Percentiles rank a stretch among this genome's conserved stretches.
phyloP scores from a whole-genome alignment of 2,113 vertebrate species.

The Forbesichthys papilliferus region DNA sequence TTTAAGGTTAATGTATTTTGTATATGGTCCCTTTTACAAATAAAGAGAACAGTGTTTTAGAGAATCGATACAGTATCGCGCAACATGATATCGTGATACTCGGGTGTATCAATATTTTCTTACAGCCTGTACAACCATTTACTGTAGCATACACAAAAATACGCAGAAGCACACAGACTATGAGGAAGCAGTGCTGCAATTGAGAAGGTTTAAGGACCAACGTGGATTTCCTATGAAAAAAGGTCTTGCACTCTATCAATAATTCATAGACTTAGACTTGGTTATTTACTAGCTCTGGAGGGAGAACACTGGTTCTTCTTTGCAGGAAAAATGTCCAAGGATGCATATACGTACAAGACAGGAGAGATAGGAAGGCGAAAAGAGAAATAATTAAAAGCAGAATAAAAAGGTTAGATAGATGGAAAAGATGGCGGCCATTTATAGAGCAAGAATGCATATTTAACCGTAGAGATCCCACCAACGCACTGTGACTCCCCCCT shows the following conservation, averaged over 20 bases:
- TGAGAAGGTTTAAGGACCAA: slow-evolving; percentile 48
- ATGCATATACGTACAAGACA: slow-evolving; percentile 20
- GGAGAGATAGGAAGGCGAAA: slow-evolving; percentile 15
- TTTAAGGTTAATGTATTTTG: too few species aligned
- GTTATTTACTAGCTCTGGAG: slow-evolving; percentile 64
- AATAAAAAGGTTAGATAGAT: slow-evolving; percentile 25
- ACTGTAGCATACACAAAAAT: slow-evolving; percentile 14
- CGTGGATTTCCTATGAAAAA: slow-evolving; percentile 43
- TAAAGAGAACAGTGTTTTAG: too few species aligned
- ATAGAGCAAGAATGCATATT: slow-evolving; percentile 45
- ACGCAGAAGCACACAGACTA: neutral
- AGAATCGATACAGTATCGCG: too few species aligned
- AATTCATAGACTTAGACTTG: slow-evolving; percentile 58
- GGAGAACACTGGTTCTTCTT: slow-evolving; percentile 51
- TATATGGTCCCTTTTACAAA: too few species aligned
- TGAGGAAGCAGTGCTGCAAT: slow-evolving; percentile 28
- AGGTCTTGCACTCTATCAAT: slow-evolving; percentile 58
- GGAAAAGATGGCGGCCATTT: slow-evolving; percentile 37
- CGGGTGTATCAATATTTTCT: too few species aligned
- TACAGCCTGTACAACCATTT: neutral
- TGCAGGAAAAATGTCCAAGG: slow-evolving; percentile 39
- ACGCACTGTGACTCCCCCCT: slow-evolving; percentile 26
- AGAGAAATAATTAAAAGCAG: neutral
- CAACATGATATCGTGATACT: too few species aligned
- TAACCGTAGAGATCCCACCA: slow-evolving; percentile 39